Evolutionary conservation across 1,140 invertebrate genomes (phyloP).

Genomic region (Metaphire vulgaris): DNA sequence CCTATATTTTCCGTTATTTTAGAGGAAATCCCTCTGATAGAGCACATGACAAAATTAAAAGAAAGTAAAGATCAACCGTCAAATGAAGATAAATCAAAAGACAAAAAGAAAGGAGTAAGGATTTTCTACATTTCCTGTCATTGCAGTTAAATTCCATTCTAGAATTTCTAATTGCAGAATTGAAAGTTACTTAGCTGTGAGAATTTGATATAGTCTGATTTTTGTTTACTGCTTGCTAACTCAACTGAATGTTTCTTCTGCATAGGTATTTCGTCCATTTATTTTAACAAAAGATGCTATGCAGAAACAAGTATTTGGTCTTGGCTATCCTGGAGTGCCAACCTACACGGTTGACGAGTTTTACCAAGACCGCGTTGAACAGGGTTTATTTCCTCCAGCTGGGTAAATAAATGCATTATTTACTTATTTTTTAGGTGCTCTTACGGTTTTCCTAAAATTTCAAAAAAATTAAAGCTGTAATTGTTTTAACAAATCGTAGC

Average conservation of each 20-base stretch:
- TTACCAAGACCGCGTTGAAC: slow-evolving; percentile 76
- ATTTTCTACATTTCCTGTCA: not conserved
- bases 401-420: too few species aligned
- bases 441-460: too few species aligned
- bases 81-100: slow-evolving; percentile 17
- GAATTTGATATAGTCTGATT: too few species aligned
- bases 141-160: too few species aligned
- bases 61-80: slow-evolving; percentile 10
- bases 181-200: too few species aligned
- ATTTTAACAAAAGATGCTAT: slow-evolving; percentile 82
- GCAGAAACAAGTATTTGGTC: slow-evolving; percentile 87
- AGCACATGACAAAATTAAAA: slow-evolving; percentile 35
- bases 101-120: not conserved
- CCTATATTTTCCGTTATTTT: too few species aligned
- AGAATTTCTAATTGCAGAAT: too few species aligned
- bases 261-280: slow-evolving; percentile 69
- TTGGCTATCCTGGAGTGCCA: slow-evolving; percentile 88
- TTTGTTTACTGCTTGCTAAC: too few species aligned
- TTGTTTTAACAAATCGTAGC: too few species aligned
- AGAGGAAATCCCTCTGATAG: slow-evolving; percentile 41
- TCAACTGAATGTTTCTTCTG: too few species aligned
- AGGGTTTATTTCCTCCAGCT: slow-evolving; percentile 60
- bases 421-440: too few species aligned
- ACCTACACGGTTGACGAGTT: slow-evolving; percentile 90
- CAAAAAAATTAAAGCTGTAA: too few species aligned